A percentile compares a stretch with the other conserved stretches of the same genome.
Evolutionary conservation across 2,113 vertebrate genomes (phyloP).

Genomic region (Catharus fuscescens): DNA sequence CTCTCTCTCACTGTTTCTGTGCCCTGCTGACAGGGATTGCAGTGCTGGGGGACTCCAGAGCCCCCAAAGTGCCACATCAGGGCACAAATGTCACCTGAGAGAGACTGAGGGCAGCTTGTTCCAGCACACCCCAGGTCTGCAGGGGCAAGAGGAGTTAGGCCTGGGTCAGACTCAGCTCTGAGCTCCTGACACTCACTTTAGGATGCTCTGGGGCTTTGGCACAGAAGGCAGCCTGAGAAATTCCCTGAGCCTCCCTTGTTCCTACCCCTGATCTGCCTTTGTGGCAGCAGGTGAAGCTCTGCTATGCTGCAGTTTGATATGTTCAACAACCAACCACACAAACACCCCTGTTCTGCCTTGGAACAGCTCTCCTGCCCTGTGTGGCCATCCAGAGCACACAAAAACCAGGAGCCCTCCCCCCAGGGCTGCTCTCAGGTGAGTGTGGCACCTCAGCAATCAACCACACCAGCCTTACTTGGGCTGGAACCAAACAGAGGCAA

Average conservation of each 20-base stretch:
- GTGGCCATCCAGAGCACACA: not conserved
- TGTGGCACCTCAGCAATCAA: not conserved
- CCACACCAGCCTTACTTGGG: rapidly evolving
- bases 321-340: not conserved
- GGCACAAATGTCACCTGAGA: not conserved
- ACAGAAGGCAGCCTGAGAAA: not conserved
- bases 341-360: not conserved
- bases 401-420: not conserved
- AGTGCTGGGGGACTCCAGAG: not conserved
- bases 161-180: not conserved
- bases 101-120: not conserved
- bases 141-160: not conserved
- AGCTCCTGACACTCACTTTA: rapidly evolving
- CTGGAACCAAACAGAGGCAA: not conserved
- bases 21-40: rapidly evolving
- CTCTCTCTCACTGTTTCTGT: not conserved
- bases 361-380: not conserved
- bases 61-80: rapidly evolving
- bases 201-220: not conserved
- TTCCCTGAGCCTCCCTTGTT: not conserved
- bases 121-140: not conserved
- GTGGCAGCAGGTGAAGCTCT: not conserved
- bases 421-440: not conserved
- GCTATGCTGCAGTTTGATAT: rapidly evolving
- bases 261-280: not conserved